Evolutionary conservation across 2,113 vertebrate genomes (phyloP).

Genomic region (Malurus elegans): DNA sequence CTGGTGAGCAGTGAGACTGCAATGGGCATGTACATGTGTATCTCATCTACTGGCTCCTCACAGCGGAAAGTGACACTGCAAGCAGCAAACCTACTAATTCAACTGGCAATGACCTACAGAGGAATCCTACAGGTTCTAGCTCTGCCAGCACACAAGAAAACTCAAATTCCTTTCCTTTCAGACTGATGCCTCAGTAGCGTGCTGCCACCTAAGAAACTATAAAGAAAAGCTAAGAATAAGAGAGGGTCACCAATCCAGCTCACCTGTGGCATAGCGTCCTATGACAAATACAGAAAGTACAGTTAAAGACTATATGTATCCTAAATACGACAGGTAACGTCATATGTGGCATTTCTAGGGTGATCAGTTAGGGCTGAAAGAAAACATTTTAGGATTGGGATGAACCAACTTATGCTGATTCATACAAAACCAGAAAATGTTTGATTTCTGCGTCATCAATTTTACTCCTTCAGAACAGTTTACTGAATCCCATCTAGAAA

Average conservation of each 20-base stretch:
- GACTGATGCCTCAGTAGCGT: not conserved
- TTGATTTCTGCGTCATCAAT: not conserved
- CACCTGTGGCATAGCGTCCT: not conserved
- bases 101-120: not conserved
- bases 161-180: not conserved
- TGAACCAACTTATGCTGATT: not conserved
- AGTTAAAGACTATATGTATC: not conserved
- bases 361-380: not conserved
- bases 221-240: not conserved
- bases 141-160: not conserved
- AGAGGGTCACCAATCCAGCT: not conserved
- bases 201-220: not conserved
- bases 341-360: not conserved
- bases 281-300: not conserved
- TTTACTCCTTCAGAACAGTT: not conserved
- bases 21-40: rapidly evolving
- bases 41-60: not conserved
- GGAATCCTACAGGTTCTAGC: not conserved
- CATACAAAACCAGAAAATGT: not conserved
- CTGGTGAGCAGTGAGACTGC: not conserved
- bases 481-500: not conserved
- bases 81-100: not conserved
- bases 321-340: not conserved
- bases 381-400: not conserved
- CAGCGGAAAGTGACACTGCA: not conserved